A percentile compares a stretch with the other conserved stretches of the same genome.
These are phyloP conservation scores for Sinelater perroti DNA, from an alignment of 2,888 invertebrate genomes.

Conservation along the genomic window DNA sequence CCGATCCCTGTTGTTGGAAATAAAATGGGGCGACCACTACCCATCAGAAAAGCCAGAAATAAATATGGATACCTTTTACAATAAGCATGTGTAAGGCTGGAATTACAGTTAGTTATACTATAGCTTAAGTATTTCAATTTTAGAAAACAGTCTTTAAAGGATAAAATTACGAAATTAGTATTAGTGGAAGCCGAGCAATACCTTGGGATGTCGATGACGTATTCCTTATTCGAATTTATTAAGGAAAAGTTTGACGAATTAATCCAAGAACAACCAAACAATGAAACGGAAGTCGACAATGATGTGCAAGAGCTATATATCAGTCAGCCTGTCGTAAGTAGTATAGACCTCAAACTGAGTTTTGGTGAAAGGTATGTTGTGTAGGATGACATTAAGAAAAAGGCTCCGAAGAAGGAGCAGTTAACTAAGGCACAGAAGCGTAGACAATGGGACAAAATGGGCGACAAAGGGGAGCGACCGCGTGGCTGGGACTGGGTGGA, in stretches of 20 bases:
- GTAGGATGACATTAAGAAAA: constrained; percentile 63
- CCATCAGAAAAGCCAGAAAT: constrained; percentile 83
- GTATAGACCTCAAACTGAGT: no score
- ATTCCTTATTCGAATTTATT: constrained; percentile 89
- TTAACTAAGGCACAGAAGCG: constrained; percentile 92
- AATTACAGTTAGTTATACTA: background rate
- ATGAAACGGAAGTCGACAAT: constrained; percentile 57
- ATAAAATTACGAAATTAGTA: constrained; percentile 70
- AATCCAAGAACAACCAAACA: constrained; percentile 75
- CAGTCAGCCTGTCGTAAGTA: constrained; percentile 53
- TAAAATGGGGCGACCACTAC: constrained; percentile 87
- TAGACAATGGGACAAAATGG: constrained; percentile 85
- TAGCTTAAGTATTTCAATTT: constrained; percentile 34
- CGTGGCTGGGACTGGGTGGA: constrained; percentile 97
- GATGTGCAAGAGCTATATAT: constrained; percentile 67
- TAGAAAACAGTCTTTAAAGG: constrained; percentile 76
- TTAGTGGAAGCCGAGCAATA: constrained; percentile 80
- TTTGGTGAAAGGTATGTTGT: no score
- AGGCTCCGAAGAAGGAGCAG: constrained; percentile 79
- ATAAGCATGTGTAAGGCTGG: constrained; percentile 90
- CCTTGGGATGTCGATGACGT: constrained; percentile 93
- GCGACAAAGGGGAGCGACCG: constrained; percentile 81
- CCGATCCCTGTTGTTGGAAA: constrained; percentile 87
- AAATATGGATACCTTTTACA: constrained; percentile 92
- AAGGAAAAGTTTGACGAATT: constrained; percentile 83